A percentile compares a stretch with the other conserved stretches of the same genome.
These are phyloP conservation scores for Orthosia gracilis DNA, from an alignment of 2,888 invertebrate species.

Conservation along the genomic window DNA sequence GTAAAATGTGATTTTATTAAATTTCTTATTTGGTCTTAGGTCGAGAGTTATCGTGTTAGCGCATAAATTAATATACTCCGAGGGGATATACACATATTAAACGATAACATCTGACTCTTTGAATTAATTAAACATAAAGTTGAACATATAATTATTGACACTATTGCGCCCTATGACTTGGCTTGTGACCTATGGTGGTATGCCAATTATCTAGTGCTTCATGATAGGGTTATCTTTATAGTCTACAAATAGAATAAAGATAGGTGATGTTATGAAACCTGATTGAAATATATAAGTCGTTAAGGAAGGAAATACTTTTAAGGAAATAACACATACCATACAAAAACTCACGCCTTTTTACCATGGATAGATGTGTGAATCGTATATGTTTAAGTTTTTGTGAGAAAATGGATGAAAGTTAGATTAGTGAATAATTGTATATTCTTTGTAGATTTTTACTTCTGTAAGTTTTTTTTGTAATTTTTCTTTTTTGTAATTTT, in stretches of 20 bases:
- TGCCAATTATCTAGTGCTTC: not conserved
- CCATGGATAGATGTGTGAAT: no score
- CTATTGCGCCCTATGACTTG: constrained; percentile 1
- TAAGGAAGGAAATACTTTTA: not conserved
- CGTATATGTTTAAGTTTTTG: no score
- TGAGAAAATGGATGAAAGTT: no score
- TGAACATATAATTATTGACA: constrained; percentile 25
- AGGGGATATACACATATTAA: constrained; percentile 16
- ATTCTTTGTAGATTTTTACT: no score
- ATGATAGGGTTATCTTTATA: not conserved
- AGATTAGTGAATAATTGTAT: no score
- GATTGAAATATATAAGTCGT: not conserved
- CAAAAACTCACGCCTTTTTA: no score
- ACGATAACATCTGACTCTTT: constrained; percentile 30
- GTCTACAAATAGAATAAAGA: not conserved
- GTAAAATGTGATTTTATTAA: no score
- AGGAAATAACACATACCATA: no score
- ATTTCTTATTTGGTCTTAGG: not conserved
- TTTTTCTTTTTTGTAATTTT: no score
- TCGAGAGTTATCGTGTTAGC: not conserved
- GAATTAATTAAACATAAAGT: constrained; percentile 32
- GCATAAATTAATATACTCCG: not conserved
- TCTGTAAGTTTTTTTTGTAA: no score
- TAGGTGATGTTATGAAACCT: not conserved
- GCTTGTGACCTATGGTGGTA: constrained; percentile 6